Evolutionary conservation across 2,888 invertebrate species (phyloP).

Genomic region (Clostera curtula): DNA sequence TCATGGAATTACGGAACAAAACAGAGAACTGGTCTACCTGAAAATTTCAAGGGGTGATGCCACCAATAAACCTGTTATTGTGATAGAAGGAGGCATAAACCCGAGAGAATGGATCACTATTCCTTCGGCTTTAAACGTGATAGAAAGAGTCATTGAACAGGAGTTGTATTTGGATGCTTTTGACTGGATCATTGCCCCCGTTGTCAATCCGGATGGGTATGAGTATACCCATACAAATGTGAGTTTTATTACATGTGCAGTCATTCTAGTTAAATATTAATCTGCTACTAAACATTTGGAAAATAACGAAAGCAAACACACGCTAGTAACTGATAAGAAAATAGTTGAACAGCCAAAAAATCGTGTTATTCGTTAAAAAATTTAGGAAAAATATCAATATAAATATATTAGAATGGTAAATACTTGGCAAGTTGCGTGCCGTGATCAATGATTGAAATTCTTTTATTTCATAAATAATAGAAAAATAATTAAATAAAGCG

Average conservation of each 20-base stretch:
- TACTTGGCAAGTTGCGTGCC: no score
- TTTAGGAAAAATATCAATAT: no score
- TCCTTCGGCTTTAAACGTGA: slow-evolving; percentile 76
- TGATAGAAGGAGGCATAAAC: slow-evolving; percentile 77
- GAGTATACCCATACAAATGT: slow-evolving; percentile 76
- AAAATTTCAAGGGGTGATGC: slow-evolving; percentile 52
- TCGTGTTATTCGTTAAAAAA: no score
- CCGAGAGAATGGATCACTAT: slow-evolving; percentile 84
- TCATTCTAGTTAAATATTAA: no score
- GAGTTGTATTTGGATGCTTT: slow-evolving; percentile 61
- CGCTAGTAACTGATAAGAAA: no score
- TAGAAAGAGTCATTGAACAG: slow-evolving; percentile 74
- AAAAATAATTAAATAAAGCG: no score
- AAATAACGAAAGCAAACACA: no score
- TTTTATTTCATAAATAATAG: no score
- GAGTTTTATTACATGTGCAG: slow-evolving; percentile 28
- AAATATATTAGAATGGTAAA: no score
- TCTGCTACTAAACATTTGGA: no score
- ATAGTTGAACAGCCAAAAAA: no score
- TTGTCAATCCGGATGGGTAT: slow-evolving; percentile 84
- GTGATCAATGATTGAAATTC: no score
- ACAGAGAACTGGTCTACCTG: slow-evolving; percentile 51
- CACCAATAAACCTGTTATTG: slow-evolving; percentile 60
- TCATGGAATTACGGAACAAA: slow-evolving; percentile 37
- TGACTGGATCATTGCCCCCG: slow-evolving; percentile 81